These are phyloP conservation scores for Cheilosia variabilis DNA, from an alignment of 2,888 invertebrate genomes.

Conservation along the genomic window DNA sequence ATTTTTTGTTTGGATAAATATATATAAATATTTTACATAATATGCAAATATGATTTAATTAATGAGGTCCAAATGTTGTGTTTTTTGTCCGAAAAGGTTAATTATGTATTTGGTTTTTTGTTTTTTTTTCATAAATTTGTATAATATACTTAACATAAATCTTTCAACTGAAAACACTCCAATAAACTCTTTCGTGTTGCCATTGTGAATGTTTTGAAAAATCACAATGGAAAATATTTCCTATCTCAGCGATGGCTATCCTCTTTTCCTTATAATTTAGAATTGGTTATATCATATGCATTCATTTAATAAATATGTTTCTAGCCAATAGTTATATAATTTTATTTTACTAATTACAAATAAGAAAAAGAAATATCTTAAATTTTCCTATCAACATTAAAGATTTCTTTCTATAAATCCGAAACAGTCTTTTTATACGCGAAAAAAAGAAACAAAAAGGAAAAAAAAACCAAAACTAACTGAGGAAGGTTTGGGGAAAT, in stretches of 20 bases:
- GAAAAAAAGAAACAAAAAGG: neutral
- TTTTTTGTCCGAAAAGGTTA: conserved; percentile 64
- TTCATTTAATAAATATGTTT: conserved; percentile 17
- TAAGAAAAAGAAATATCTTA: conserved; percentile 18
- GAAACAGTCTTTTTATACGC: conserved; percentile 64
- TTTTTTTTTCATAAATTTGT: conserved; percentile 51
- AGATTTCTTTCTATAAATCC: conserved; percentile 49
- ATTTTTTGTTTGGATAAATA: conserved; percentile 59
- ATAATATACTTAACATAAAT: conserved; percentile 58
- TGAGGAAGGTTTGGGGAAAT: conserved; percentile 12
- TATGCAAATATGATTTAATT: conserved; percentile 71
- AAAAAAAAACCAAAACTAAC: conserved; percentile 3
- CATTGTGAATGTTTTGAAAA: conserved; percentile 6
- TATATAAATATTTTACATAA: conserved; percentile 68
- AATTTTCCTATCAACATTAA: conserved; percentile 58
- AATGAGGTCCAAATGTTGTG: conserved; percentile 76
- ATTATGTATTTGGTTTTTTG: conserved; percentile 1
- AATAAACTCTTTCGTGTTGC: conserved; percentile 43
- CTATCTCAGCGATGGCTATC: conserved; percentile 2
- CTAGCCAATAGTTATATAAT: conserved; percentile 48
- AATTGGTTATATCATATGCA: conserved; percentile 28
- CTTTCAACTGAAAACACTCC: conserved; percentile 26
- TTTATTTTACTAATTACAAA: conserved; percentile 41
- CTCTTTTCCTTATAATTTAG: conserved; percentile 21
- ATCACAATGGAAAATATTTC: conserved; percentile 38